Conservation (phyloP, 2,888 invertebrate genomes). For the Pammene aurita region DNA sequence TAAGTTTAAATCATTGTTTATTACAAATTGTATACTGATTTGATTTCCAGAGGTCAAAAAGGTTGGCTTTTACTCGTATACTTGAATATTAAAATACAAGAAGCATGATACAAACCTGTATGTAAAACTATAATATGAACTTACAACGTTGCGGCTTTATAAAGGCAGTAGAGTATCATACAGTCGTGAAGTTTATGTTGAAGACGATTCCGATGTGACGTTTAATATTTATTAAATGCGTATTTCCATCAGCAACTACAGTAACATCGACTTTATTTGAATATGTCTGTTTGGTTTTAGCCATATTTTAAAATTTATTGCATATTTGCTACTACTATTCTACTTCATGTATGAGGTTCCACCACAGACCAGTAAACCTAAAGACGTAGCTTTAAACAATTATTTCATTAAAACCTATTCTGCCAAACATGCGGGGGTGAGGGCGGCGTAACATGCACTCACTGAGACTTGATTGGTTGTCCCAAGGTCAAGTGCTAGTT, state of each 20-base stretch:
- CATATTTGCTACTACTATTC: background rate
- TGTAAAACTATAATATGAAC: conserved; percentile 15
- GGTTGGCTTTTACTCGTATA: conserved; percentile 6
- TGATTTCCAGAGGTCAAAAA: conserved; percentile 8
- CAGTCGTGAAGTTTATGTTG: conserved; percentile 12
- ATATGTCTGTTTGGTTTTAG: background rate
- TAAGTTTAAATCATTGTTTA: conserved; percentile 4
- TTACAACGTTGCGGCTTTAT: conserved; percentile 10
- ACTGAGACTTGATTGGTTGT: too few relatives aligned
- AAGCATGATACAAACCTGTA: conserved; percentile 3
- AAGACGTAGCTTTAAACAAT: too few relatives aligned
- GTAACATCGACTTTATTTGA: conserved; percentile 2
- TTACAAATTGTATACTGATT: conserved; percentile 19
- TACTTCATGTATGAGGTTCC: too few relatives aligned
- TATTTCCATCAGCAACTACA: conserved; percentile 6
- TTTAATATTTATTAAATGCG: conserved; percentile 23
- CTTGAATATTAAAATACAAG: conserved; percentile 30
- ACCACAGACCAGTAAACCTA: too few relatives aligned
- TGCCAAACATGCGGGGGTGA: too few relatives aligned
- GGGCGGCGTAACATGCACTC: too few relatives aligned
- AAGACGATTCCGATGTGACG: background rate
- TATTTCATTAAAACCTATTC: too few relatives aligned
- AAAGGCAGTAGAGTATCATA: conserved; percentile 16
- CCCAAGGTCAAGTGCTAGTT: too few relatives aligned
- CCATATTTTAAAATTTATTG: background rate